Conservation (phyloP, 2,113 vertebrate genomes). For the Neodon shergylaensis region DNA sequence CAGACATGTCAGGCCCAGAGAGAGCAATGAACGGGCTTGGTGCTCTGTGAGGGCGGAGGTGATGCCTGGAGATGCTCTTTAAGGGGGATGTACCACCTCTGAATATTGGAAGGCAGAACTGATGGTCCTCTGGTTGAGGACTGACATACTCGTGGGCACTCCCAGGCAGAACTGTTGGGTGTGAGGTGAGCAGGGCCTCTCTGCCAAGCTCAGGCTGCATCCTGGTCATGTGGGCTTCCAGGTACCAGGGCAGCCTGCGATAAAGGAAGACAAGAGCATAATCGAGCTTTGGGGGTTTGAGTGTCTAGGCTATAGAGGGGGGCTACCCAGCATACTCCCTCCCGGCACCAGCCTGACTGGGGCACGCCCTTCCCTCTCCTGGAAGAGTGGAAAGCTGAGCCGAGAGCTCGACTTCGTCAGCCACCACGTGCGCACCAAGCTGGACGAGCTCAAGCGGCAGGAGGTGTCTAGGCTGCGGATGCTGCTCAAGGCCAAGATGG, state of each 20-base stretch:
- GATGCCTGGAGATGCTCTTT: background rate
- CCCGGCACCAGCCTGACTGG: background rate
- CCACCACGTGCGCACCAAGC: slow-evolving; percentile 92
- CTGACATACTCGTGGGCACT: no score
- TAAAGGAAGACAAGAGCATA: no score
- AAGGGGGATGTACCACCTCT: background rate
- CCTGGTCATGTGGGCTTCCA: background rate
- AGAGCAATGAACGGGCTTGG: background rate
- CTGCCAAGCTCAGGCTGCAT: background rate
- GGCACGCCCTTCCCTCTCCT: background rate
- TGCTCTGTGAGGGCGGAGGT: background rate
- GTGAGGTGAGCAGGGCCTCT: background rate
- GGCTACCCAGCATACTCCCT: background rate
- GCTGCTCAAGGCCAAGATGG: slow-evolving; percentile 95
- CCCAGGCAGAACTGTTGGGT: background rate
- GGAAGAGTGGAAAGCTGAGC: slow-evolving; percentile 92
- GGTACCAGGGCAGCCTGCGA: background rate
- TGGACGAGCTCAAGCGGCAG: slow-evolving; percentile 95
- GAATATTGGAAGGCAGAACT: background rate
- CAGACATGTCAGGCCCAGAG: background rate
- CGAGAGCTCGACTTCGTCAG: slow-evolving; percentile 94
- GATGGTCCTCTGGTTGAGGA: background rate
- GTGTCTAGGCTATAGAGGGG: background rate
- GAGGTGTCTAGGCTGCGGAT: slow-evolving; percentile 94
- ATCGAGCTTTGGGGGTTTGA: background rate